Evolutionary conservation across 1,140 invertebrate genomes (phyloP), one percentile per base, ranked within the genome.

Genomic region (Anoplolepis gracilipes): DNA sequence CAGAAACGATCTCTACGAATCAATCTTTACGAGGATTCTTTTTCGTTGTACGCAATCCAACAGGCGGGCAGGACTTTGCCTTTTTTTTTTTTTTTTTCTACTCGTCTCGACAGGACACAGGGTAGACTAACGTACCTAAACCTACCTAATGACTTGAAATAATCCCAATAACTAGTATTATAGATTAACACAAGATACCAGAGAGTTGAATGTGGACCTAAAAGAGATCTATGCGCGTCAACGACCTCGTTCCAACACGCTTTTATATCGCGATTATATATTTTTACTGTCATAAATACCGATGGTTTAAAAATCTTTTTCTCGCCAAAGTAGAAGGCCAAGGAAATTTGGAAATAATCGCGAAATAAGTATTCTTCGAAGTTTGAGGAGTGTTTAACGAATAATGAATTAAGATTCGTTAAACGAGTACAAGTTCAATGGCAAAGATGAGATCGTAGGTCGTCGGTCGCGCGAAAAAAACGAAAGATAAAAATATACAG

Each of bases 111-210:
- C 67, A 91, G 91, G 90, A 87, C 86, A 91, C 88, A 87, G 92
- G 92, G 72, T 89, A 90, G 90, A 92, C 92, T 93, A 93, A 92
- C 85, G 90, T 92, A 90, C 90, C 91, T 93, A 93, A 92, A 93
- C 93, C 92, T 93, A 93, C 87, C 93, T 93, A 93, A 90, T 92
- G 87, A 92, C 19, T 89, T 86, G 86, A 90, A 91, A 92, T 92
- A 93, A 93, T 86, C 84, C 28, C 90, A 90, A 61, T 90, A 89
- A 79, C 93, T 92, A 93, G 84, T 81, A 65, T 90, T 88, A 89
- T 88, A 90, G 89, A 86, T 87, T 82, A 91, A 92, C 92, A 78
- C 92, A 92, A 92, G 90, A 92, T 92, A 93, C 86, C 88, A 92
- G 85, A 93, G 87, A 90, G 87, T 89, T 46, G 90, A 92, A 91